Evolutionary conservation across 2,113 vertebrate genomes (phyloP), one percentile per base, ranked within the genome.

Genomic region (Formicarius rufipectus): DNA sequence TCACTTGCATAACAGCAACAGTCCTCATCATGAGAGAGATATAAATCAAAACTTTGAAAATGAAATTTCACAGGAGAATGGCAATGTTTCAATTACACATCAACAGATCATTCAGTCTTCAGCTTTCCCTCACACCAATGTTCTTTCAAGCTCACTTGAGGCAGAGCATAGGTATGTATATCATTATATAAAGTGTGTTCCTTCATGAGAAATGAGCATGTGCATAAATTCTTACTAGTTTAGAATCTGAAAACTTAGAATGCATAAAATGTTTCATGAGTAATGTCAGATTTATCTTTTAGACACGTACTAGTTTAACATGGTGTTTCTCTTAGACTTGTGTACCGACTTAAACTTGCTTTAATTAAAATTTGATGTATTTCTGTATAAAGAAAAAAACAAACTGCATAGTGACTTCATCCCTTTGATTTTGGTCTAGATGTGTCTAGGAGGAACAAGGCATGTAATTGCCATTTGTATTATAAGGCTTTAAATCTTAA

Each of bases 121-220:
- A 92, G 20, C 97, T 68, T 98, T 98, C 52, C 97, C 98, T 88
- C 98, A 97, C 84, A 89, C 97, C 55, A 95, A 97, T 94, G 95
- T 98, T 96, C 98, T 98, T 97, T 98, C 98, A 74, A 98, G 98
- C 91, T 98, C 98, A 20, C 98, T 98, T 85, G 98, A 98, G 87
- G 98, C 98, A 91, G 98, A 98, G 73, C 98, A 98, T 93, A 98
- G 98, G 98, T 98, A 89, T 80, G 97, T 96, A 59, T 56, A 95
- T 67, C 9, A 6, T 64, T 47, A 42, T 25, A 12, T 69, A 17
- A 49, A 68, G 63, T 52, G 16, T 50, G 14, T 84, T 95, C 33
- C 16, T 69, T 87, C 24, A 15, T 64, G 35, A 9, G 64, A 64
- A 42, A 39, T 85, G 52, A 82, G 8, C 33, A 6, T 64, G 27